Base-by-base conservation (phyloP, 2,888 invertebrate species). In the Dryocosmus kuriphilus region DNA sequence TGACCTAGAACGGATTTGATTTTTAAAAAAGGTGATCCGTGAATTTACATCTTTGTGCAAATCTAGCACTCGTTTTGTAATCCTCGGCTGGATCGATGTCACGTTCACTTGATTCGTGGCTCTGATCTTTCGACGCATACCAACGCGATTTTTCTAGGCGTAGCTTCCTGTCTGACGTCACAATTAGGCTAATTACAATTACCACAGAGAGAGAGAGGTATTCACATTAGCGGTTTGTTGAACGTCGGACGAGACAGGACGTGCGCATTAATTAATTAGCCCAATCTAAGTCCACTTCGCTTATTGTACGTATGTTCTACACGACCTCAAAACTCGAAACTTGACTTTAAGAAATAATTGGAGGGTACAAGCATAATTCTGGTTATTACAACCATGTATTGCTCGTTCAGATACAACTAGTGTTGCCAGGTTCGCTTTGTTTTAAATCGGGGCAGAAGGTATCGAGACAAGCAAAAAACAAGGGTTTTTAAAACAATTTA, bases 211-310 rank as follows among this genome's bases (percentile, higher is more conserved):
- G 74, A 75, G 35, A 79, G 76, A 75, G 83, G 71, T 77, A 79
- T n/a, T n/a, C 75, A 78, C 80, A 85, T 85, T 87, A 86, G 85
- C 87, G 85, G 87, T 85, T 86, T 85, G 84, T 83, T 85, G 85
- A 86, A 84, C 86, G 85, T 85, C 86, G 85, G 82, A 80, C 87
- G 90, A 89, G 90, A 90, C 90, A 90, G 90, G 90, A 90, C 90
- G 90, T 90, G 90, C 90, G 90, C 90, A 90, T 90, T 90, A 90
- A 90, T 90, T 90, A 90, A 90, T 90, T 90, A 90, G 89, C 89
- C 89, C 90, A 90, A 90, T 90, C 90, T 90, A 90, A 90, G 89
- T 87, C 88, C 87, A 89, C 89, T 90, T 86, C 87, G 88, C 87
- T 88, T 85, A 88, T 89, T 89, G 86, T 84, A 83, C 85, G 84